Evolutionary conservation across 30 jellyfish, hydroid and myxozoan genomes (phyloP), one percentile per base, ranked within the genome.

Genomic region (Turritopsis rubra): DNA sequence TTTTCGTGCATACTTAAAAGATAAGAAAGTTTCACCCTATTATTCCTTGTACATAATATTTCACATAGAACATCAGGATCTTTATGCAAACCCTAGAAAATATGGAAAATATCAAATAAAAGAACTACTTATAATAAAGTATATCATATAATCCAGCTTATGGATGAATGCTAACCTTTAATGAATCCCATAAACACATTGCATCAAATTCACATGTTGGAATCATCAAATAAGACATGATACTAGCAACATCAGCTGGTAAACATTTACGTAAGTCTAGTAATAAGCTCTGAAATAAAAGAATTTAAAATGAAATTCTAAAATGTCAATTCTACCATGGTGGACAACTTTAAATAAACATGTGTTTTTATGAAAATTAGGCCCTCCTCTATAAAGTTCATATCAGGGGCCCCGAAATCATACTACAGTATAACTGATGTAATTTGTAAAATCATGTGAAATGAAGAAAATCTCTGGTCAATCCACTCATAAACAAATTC

Each of bases 131-230:
- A 5, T 41, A 5, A 41, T 13, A 41, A 5, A 41, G 60, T 41
- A 3, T 41, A 41, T 41, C 60, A 41, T 3, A 41, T 41, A 13
- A 13, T 41, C 60, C 13, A 41, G 60, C 13, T 41, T 41, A 3
- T 5, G 5, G 60, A 13, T 5, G 5, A 3, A 13, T 68, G 9
- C 77, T 17, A 83, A 87, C 97, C 97, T 91, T 91, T 85, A 91
- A 54, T 54, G 97, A 91, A 87, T 91, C 97, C 76, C 91, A 77
- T 41, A 91, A 30, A 70, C 97, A 91, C 97, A 91, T 86, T 29
- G 97, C 96, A 88, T 91, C 97, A 66, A 86, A 91, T 80, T 91
- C 97, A 27, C 94, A 89, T 17, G 89, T 89, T 22, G 97, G 95
- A 16, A 91, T 82, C 97, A 91, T 91, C 97, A 91, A 86, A 72